Conservation (phyloP, 2,113 vertebrate genomes). For the Canis aureus region DNA sequence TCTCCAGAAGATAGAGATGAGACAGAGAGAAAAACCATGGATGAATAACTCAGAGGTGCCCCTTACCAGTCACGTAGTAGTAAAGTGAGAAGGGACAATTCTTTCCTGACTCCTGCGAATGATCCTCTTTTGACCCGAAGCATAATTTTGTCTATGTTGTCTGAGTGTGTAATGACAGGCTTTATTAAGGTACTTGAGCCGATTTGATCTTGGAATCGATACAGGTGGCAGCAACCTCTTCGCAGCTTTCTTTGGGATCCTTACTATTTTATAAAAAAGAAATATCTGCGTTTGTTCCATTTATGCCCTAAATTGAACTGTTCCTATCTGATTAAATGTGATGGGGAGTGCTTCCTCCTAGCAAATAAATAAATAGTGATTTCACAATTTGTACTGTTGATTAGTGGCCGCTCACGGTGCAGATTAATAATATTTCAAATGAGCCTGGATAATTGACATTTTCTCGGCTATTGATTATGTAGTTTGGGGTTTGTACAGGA, state of each 20-base stretch:
- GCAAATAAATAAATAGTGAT: slow-evolving; percentile 75
- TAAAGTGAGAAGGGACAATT: neutral
- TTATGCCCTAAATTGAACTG: slow-evolving; percentile 68
- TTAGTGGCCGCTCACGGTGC: slow-evolving; percentile 69
- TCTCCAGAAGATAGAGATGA: neutral
- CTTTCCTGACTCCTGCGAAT: neutral
- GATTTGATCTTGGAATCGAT: slow-evolving; percentile 64
- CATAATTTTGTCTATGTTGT: slow-evolving; percentile 4
- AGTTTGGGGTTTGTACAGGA: slow-evolving; percentile 54
- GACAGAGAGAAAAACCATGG: neutral
- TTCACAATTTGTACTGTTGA: slow-evolving; percentile 75
- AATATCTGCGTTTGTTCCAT: neutral
- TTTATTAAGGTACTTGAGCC: slow-evolving; percentile 59
- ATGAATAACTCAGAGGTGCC: neutral
- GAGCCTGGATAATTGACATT: slow-evolving; percentile 69
- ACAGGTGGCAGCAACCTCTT: slow-evolving; percentile 35
- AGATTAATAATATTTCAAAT: slow-evolving; percentile 74
- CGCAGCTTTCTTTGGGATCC: slow-evolving; percentile 49
- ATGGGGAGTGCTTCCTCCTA: slow-evolving; percentile 59
- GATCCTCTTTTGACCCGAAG: slow-evolving; percentile 48
- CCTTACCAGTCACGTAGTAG: neutral
- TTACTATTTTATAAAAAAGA: slow-evolving; percentile 64
- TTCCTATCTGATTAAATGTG: slow-evolving; percentile 71
- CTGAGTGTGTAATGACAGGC: slow-evolving; percentile 64
- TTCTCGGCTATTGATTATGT: slow-evolving; percentile 73